Base-by-base conservation (phyloP, 2,113 vertebrate genomes). In the Aix galericulata region DNA sequence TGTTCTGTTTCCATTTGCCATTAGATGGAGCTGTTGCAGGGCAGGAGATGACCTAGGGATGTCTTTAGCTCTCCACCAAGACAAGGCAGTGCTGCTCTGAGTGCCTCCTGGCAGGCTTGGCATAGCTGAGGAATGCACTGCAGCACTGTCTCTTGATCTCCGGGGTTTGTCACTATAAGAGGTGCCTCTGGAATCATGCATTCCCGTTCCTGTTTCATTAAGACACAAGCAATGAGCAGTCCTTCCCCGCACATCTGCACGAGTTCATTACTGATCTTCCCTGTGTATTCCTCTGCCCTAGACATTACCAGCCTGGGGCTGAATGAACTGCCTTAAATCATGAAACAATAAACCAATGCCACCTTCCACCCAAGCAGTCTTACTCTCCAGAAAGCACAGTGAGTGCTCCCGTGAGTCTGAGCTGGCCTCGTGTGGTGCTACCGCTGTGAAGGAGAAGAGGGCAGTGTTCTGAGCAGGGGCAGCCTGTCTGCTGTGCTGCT, bases 1-100 rank as follows among this genome's bases (percentile, higher is more conserved):
- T 79, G 86, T 76, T 2, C 1, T 17, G 50, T 23, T 8, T 68
- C 58, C 40, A 26, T 58, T n/a, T 31, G 85, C 95, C 93, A 2
- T 88, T 75, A 96, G 94, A 60, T 97, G 94, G 92, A 82, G 96
- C 95, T 94, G 80, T 86, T 82, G 92, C 52, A 25, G n/a, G 92
- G 88, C 94, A 58, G 86, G 76, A 89, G 84, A 1, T 29, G 82
- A 12, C 48, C 59, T 15, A 0, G 20, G 38, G 53, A 8, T 60
- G 55, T 7, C 17, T 40, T 59, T 1, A 0, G 53, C 48, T 56
- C n/a, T 34, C 53, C 17, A 2, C 26, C 1, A 0, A 12, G 53
- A 11, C 8, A 3, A 11, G 55, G 66, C 76, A 50, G 73, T 31
- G 44, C 66, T 17, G 67, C 71, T 69, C 40, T 27, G 4, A 2